Base-by-base conservation (phyloP, 2,797 vertebrate species). In the Trachurus trachurus region DNA sequence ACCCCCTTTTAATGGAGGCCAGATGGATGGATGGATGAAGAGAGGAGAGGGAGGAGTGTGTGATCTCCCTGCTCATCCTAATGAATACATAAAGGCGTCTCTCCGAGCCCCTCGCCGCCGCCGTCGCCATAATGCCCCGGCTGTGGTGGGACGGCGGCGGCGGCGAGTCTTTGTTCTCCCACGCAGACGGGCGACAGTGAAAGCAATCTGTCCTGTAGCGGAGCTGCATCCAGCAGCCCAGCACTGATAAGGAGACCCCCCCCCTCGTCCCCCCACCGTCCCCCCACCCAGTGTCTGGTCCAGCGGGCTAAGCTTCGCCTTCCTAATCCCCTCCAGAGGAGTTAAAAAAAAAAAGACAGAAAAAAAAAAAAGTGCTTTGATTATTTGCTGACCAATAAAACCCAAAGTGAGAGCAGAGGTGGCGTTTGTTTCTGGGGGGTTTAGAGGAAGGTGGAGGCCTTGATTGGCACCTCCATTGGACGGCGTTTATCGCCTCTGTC, bases 371-470 rank as follows among this genome's bases (percentile, higher is more conserved):
- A 96, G 93, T 94, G 95, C 94, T 98, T 97, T 96, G 96, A 97
- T 97, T 97, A 96, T 97, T 97, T 96, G 96, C 96, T 98, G 96
- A 98, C 96, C 97, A 98, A 96, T 96, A 96, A 96, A 96, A 62
- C 93, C 95, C 94, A 93, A 96, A 95, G 70, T 22, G 81, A 62
- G 74, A 72, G 70, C 42, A 9, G 83, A 79, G 88, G 76, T 75
- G 73, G 56, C 34, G 26, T 78, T 81, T 57, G 83, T 82, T 77
- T 63, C 44, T 34, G 26, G 31, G 49, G 47, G 29, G 75, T 61
- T 53, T 64, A 31, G 44, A 61, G 56, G 54, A 50, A 76, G 72
- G 84, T 64, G 65, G 73, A 81, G 57, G 80, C 70, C 71, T 64
- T 70, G 83, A 88, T 89, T 88, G 84, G 59, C 72, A 68, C 72